Percentiles rank a stretch among this genome's conserved stretches.
These are phyloP conservation scores for Cephus rjabovi DNA, from an alignment of 2,888 invertebrate genomes.

Conservation along the genomic window DNA sequence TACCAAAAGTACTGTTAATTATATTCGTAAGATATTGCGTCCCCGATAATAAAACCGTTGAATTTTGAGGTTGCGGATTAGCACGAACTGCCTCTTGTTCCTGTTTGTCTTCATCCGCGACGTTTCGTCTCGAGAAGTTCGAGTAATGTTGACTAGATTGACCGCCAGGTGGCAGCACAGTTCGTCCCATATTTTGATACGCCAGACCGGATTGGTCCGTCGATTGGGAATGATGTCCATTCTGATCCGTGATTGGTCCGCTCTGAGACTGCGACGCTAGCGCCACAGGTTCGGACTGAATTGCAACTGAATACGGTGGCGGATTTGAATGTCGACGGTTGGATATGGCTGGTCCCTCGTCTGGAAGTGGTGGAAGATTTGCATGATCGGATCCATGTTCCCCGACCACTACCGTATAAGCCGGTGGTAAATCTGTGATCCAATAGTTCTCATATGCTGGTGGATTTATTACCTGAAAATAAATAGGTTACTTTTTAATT, in stretches of 20 bases:
- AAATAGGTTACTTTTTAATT: background rate
- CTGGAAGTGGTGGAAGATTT: conserved; percentile 10
- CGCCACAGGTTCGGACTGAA: conserved; percentile 25
- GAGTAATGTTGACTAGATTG: background rate
- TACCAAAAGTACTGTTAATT: conserved; percentile 33
- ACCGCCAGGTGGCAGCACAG: too few species aligned
- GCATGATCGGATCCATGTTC: conserved; percentile 9
- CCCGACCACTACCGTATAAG: conserved; percentile 40
- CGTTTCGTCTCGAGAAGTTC: background rate
- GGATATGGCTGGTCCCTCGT: conserved; percentile 11
- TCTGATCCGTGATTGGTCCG: background rate
- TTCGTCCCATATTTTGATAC: too few species aligned
- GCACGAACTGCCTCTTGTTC: conserved; percentile 4
- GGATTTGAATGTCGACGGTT: conserved; percentile 35
- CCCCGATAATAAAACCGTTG: conserved; percentile 21
- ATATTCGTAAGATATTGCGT: conserved; percentile 35
- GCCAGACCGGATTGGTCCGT: background rate
- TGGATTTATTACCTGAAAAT: conserved; percentile 36
- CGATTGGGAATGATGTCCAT: background rate
- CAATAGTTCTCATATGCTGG: conserved; percentile 45
- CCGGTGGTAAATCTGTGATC: conserved; percentile 47
- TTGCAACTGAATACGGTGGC: conserved; percentile 41
- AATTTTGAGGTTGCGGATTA: background rate
- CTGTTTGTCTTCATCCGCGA: conserved; percentile 24
- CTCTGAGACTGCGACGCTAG: conserved; percentile 5